These are phyloP conservation scores for Toxotes lorentzi DNA, from an alignment of 2,797 vertebrate species.

Conservation along the genomic window DNA sequence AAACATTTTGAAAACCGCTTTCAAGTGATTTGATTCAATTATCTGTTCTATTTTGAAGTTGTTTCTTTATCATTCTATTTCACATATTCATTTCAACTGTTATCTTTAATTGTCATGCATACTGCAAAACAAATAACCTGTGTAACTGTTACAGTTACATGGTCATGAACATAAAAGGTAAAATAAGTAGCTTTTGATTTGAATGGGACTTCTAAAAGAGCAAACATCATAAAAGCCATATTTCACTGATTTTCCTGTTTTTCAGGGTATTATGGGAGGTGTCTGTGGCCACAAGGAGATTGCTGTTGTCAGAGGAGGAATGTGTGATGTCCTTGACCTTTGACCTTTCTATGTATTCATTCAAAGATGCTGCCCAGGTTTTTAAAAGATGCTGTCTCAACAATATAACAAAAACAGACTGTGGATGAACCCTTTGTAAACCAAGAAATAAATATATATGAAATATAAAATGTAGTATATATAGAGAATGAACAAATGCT, in stretches of 20 bases:
- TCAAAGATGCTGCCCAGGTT: background rate
- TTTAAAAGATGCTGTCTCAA: background rate
- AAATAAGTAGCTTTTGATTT: background rate
- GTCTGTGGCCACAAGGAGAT: background rate
- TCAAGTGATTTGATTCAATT: background rate
- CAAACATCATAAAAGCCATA: background rate
- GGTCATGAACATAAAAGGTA: background rate
- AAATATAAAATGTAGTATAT: too few species aligned
- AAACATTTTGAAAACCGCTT: background rate
- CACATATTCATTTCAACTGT: background rate
- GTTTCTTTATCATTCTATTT: background rate
- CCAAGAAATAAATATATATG: background rate
- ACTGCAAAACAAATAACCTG: background rate
- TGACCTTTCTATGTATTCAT: conserved; percentile 39
- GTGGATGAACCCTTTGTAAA: background rate
- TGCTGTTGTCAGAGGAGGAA: background rate
- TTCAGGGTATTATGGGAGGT: background rate
- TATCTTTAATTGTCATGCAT: background rate
- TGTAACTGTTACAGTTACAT: background rate
- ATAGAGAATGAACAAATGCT: background rate
- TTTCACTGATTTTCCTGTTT: background rate
- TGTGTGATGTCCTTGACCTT: conserved; percentile 35
- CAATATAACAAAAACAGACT: background rate
- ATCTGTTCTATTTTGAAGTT: background rate
- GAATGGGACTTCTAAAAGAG: background rate